A percentile compares a stretch with the other conserved stretches of the same genome.
phyloP scores from a whole-genome alignment of 2,797 vertebrate species.

The Amazonetta brasiliensis region DNA sequence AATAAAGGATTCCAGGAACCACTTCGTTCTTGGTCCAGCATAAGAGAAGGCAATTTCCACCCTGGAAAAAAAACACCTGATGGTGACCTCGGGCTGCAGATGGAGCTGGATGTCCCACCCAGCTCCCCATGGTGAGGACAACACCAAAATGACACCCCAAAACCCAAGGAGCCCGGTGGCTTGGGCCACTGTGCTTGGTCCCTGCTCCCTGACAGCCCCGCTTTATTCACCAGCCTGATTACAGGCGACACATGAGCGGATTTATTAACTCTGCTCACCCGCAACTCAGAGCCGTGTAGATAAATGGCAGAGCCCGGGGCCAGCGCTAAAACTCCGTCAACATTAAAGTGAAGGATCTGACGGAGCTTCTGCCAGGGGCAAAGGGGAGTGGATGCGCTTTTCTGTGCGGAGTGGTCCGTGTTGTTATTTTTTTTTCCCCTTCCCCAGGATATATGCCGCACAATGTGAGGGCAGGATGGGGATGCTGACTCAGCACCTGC shows the following conservation, averaged over 20 bases:
- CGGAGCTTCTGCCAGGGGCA: background rate
- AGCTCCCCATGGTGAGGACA: background rate
- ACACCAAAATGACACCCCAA: fast-evolving
- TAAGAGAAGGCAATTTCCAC: background rate
- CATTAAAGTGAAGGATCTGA: conserved; percentile 69
- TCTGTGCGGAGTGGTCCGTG: background rate
- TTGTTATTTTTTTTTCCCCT: background rate
- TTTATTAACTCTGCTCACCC: conserved; percentile 66
- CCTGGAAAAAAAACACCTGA: background rate
- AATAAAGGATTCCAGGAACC: background rate
- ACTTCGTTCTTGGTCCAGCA: background rate
- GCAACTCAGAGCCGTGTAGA: conserved; percentile 23
- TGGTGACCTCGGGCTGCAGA: background rate
- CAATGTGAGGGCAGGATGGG: background rate
- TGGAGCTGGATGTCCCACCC: background rate
- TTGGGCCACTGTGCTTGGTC: background rate
- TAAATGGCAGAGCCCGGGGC: conserved; percentile 58
- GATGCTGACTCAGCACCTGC: conserved; percentile 38
- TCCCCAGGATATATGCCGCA: background rate
- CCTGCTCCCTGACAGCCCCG: conserved; percentile 24
- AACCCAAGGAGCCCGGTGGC: background rate
- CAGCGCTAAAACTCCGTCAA: conserved; percentile 49
- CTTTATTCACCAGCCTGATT: conserved; percentile 55
- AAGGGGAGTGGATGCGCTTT: conserved; percentile 19
- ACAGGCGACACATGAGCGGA: conserved; percentile 43